Base-by-base conservation (phyloP, 1,140 invertebrate genomes). In the Fragariocoptes setiger region DNA sequence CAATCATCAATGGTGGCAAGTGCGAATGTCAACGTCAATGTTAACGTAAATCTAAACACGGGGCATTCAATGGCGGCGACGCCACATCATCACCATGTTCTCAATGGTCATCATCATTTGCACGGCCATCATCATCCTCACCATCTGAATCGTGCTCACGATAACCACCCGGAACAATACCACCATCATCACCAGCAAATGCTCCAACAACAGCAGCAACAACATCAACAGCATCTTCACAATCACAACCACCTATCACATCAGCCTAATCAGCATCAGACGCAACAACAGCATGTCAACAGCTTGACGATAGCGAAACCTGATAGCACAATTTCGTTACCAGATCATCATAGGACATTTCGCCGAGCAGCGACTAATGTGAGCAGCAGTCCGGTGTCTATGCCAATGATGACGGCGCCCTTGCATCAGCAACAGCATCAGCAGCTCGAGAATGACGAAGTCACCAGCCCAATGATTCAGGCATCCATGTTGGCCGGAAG, bases 401-500 rank as follows among this genome's bases (percentile, higher is more conserved):
- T 5, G 15, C 4, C 37, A 38, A 38, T 5, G 16, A 18, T 18
- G 19, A 17, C 16, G 37, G 16, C 37, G 15, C 5, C 16, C 15
- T 38, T 17, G 15, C 19, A 15, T 17, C 16, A 15, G 19, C n/a
- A 15, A 38, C 4, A 38, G 16, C n/a, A 37, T 16, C 16, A 38
- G 20, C 16, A 38, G 18, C 19, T 39, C 17, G 2, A 18, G 15
- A 15, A 21, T 39, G 14, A 15, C 3, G 37, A 41, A 15, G 19
- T 19, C 3, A 20, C 21, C 42, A 42, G 13, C 31, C 70, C 71
- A 15, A 63, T 73, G 51, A 62, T 75, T 44, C 71, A 70, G 55
- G 69, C 70, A 37, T 63, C 71, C 13, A 71, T 73, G 58, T 60
- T 74, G 16, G 64, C 68, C 35, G 70, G 79, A 46, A 82, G 77